phyloP scores from a whole-genome alignment of 2,888 invertebrate species.

The Cremastobaeus sp. region DNA sequence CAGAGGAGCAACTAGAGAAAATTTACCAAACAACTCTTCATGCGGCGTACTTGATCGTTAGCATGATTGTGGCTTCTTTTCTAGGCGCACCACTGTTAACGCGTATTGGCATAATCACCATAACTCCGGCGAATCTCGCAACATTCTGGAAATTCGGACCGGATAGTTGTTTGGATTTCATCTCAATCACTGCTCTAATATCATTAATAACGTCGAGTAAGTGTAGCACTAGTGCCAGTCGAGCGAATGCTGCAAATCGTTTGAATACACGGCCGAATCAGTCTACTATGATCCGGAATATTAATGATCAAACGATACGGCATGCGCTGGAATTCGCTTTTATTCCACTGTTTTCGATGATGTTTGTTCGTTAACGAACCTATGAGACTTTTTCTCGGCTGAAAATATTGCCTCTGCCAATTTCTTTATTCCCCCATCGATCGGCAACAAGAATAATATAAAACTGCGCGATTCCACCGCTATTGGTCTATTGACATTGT shows the following conservation, averaged over 20 bases:
- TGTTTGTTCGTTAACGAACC: too few species aligned
- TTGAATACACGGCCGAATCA: neutral
- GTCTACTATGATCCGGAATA: too few species aligned
- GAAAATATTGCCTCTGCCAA: too few species aligned
- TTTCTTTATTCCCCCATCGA: too few species aligned
- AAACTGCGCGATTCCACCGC: neutral
- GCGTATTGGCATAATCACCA: conserved; percentile 71
- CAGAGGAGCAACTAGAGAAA: conserved; percentile 72
- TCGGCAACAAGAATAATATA: too few species aligned
- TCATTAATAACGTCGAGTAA: conserved; percentile 73
- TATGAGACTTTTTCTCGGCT: too few species aligned
- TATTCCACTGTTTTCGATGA: too few species aligned
- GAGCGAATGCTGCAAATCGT: neutral
- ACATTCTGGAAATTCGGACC: conserved; percentile 74
- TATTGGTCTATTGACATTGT: neutral
- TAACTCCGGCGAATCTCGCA: conserved; percentile 73
- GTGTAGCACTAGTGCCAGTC: conserved; percentile 44
- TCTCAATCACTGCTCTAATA: conserved; percentile 73
- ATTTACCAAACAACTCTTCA: conserved; percentile 70
- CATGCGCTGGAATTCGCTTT: too few species aligned
- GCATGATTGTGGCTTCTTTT: conserved; percentile 76
- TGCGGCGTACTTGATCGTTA: conserved; percentile 70
- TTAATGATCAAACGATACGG: too few species aligned
- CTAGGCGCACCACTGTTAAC: conserved; percentile 74
- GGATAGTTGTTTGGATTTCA: conserved; percentile 72